A percentile compares a stretch with the other conserved stretches of the same genome.
These are phyloP conservation scores for Cinclus mexicanus DNA, from an alignment of 2,113 vertebrate species.

Conservation along the genomic window DNA sequence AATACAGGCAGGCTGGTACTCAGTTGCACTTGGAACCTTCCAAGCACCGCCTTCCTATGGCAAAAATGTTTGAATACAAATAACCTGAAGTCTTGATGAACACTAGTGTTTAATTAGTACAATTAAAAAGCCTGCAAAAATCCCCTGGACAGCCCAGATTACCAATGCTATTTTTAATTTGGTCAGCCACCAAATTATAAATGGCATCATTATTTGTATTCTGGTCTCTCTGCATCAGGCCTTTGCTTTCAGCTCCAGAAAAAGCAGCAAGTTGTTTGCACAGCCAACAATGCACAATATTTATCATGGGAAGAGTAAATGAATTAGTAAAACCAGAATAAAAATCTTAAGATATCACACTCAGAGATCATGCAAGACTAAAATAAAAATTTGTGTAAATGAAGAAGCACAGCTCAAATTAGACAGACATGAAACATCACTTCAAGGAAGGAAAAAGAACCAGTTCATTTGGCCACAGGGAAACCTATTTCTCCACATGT, in stretches of 20 bases:
- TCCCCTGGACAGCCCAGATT: background rate
- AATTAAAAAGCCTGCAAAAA: slow-evolving; percentile 35
- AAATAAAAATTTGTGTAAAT: background rate
- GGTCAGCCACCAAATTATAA: background rate
- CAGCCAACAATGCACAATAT: background rate
- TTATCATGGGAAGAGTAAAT: slow-evolving; percentile 19
- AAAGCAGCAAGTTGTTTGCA: background rate
- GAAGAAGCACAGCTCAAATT: background rate
- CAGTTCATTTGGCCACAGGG: background rate
- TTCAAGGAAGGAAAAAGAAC: background rate
- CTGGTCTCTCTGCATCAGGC: background rate
- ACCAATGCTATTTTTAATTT: background rate
- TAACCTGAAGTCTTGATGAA: background rate
- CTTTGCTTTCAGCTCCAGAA: background rate
- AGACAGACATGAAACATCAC: background rate
- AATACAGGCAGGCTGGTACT: background rate
- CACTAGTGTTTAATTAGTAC: background rate
- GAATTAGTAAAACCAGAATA: slow-evolving; percentile 34
- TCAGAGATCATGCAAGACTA: background rate
- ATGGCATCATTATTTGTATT: background rate
- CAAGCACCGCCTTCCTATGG: background rate
- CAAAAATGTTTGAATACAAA: slow-evolving; percentile 10
- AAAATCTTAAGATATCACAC: slow-evolving; percentile 1
- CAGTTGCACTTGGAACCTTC: background rate
- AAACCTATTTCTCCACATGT: background rate